phyloP scores from a whole-genome alignment of 2,113 vertebrate genomes.

The Piliocolobus tephrosceles region DNA sequence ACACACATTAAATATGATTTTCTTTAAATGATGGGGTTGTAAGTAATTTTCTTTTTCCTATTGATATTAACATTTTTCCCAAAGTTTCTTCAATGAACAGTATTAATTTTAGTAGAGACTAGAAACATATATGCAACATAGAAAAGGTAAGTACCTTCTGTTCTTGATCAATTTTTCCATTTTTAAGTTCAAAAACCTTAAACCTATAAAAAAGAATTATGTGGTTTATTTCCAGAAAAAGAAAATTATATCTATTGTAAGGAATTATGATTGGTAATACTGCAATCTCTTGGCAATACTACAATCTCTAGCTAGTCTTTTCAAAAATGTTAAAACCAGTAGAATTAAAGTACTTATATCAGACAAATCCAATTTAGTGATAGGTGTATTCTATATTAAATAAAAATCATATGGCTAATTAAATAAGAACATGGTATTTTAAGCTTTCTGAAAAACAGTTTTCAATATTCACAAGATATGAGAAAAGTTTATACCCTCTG shows the following conservation, averaged over 20 bases:
- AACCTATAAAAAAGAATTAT: neutral
- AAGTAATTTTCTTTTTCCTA: neutral
- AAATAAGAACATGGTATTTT: neutral
- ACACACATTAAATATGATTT: neutral
- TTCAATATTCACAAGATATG: neutral
- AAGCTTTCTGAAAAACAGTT: neutral
- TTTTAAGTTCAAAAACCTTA: neutral
- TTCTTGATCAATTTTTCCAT: neutral
- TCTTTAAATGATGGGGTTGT: neutral
- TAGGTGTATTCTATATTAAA: neutral
- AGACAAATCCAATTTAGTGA: neutral
- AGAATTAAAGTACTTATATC: constrained; percentile 5
- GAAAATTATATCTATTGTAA: neutral
- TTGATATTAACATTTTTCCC: neutral
- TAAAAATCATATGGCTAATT: neutral
- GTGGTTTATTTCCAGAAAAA: neutral
- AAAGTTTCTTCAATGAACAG: neutral
- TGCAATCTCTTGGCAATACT: neutral
- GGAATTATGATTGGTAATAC: neutral
- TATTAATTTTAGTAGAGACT: neutral
- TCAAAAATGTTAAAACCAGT: neutral
- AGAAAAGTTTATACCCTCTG: neutral
- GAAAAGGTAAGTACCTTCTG: neutral
- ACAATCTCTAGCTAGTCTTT: neutral
- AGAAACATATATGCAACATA: neutral